Evolutionary conservation across 2,113 vertebrate genomes (phyloP).

Genomic region (Nicator chloris): DNA sequence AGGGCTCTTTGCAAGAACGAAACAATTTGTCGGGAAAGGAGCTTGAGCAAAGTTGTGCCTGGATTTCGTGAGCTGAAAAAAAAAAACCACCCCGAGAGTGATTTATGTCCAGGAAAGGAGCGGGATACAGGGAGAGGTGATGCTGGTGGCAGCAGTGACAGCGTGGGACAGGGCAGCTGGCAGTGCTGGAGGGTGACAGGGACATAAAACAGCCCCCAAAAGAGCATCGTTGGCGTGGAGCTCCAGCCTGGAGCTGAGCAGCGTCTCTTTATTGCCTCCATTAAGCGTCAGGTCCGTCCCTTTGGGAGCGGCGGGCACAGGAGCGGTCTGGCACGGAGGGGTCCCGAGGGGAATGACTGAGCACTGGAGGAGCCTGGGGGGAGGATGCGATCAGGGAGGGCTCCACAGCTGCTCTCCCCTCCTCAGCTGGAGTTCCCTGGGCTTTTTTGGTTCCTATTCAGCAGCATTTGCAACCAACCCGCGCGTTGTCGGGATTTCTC

Average conservation of each 20-base stretch:
- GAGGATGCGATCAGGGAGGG: rapidly evolving
- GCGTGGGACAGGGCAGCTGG: background rate
- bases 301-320: background rate
- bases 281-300: background rate
- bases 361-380: background rate
- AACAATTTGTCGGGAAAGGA: background rate
- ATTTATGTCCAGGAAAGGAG: background rate
- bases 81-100: background rate
- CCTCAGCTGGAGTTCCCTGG: background rate
- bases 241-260: background rate
- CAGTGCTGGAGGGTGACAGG: background rate
- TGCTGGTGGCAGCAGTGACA: background rate
- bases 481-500: rapidly evolving
- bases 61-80: background rate
- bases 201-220: rapidly evolving
- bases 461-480: rapidly evolving
- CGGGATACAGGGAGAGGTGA: background rate
- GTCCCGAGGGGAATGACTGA: background rate
- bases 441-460: background rate
- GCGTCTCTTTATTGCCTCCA: background rate
- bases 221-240: background rate
- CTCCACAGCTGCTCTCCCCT: background rate
- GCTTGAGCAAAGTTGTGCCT: background rate
- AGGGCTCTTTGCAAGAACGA: background rate
- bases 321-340: background rate